A percentile compares a stretch with the other conserved stretches of the same genome.
phyloP scores from a whole-genome alignment of 1,140 invertebrate genomes.

The Drosophila chauvacae region DNA sequence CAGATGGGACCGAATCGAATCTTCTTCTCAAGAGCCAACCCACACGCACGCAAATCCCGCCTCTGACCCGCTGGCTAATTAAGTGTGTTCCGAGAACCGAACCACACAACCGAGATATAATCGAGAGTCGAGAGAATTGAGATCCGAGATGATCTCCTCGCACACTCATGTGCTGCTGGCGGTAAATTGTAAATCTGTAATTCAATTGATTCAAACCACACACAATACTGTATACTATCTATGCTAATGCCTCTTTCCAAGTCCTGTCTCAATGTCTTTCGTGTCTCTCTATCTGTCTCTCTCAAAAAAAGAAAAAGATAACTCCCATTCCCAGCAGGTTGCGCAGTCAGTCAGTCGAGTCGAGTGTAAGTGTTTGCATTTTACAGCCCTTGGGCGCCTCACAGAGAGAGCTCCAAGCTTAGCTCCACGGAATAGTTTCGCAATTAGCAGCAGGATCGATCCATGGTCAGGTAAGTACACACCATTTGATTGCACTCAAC shows the following conservation, averaged over 20 bases:
- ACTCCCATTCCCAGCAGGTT: slow-evolving; percentile 51
- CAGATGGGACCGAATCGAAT: slow-evolving; percentile 43
- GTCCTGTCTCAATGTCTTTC: slow-evolving; percentile 56
- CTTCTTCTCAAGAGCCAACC: slow-evolving; percentile 44
- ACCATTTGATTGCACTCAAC: slow-evolving; percentile 39
- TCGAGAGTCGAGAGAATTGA: slow-evolving; percentile 26
- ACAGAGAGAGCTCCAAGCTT: slow-evolving; percentile 24
- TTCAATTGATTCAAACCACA: slow-evolving; percentile 43
- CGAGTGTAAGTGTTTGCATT: slow-evolving; percentile 61
- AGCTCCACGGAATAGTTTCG: slow-evolving; percentile 43
- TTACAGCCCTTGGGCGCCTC: slow-evolving; percentile 52
- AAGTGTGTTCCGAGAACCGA: slow-evolving; percentile 27
- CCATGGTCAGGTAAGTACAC: slow-evolving; percentile 28
- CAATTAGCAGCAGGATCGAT: slow-evolving; percentile 9
- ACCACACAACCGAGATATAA: slow-evolving; percentile 8
- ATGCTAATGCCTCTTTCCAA: slow-evolving; percentile 57
- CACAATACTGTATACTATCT: slow-evolving; percentile 44
- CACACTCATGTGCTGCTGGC: slow-evolving; percentile 49
- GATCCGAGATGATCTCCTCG: slow-evolving; percentile 13
- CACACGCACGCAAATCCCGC: slow-evolving; percentile 38
- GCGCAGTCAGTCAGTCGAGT: slow-evolving; percentile 45
- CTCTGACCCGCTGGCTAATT: slow-evolving; percentile 32
- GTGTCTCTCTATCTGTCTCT: slow-evolving; percentile 44
- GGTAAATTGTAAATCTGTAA: slow-evolving; percentile 53
- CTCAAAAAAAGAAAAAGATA: slow-evolving; percentile 25